Percentiles rank a stretch among this genome's conserved stretches.
Conservation (phyloP, 2,797 vertebrate genomes). For the Morelia viridis region DNA sequence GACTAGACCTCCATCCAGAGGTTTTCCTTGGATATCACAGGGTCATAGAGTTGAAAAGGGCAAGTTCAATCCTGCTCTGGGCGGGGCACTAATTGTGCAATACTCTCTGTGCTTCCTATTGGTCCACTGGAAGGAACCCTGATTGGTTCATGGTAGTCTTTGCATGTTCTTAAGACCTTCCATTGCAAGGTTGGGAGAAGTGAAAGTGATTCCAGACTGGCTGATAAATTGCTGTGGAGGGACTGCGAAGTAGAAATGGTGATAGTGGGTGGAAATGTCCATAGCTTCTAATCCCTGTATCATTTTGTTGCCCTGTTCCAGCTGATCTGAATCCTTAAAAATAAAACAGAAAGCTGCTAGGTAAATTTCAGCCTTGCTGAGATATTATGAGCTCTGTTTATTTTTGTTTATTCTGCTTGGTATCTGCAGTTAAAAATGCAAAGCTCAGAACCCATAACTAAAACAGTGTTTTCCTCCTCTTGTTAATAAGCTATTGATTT, state of each 20-base stretch:
- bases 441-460: slow-evolving; percentile 5
- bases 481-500: background rate
- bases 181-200: background rate
- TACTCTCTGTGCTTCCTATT: background rate
- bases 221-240: too few species aligned
- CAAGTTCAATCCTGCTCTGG: background rate
- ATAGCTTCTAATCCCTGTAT: background rate
- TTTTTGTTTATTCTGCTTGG: background rate
- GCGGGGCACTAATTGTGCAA: background rate
- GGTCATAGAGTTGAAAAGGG: background rate
- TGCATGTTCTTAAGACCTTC: slow-evolving; percentile 28
- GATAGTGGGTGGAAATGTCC: too few species aligned
- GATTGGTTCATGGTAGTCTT: slow-evolving; percentile 35
- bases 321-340: background rate
- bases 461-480: background rate
- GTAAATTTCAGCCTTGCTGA: background rate
- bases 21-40: background rate
- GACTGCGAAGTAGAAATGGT: too few species aligned
- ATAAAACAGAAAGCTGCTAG: background rate
- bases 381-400: background rate
- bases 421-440: background rate
- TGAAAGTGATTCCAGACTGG: too few species aligned
- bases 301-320: background rate
- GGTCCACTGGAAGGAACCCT: background rate
- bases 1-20: background rate